Evolutionary conservation across 2,797 vertebrate species (phyloP), one percentile per base, ranked within the genome.

Genomic region (Phrynocephalus forsythii): DNA sequence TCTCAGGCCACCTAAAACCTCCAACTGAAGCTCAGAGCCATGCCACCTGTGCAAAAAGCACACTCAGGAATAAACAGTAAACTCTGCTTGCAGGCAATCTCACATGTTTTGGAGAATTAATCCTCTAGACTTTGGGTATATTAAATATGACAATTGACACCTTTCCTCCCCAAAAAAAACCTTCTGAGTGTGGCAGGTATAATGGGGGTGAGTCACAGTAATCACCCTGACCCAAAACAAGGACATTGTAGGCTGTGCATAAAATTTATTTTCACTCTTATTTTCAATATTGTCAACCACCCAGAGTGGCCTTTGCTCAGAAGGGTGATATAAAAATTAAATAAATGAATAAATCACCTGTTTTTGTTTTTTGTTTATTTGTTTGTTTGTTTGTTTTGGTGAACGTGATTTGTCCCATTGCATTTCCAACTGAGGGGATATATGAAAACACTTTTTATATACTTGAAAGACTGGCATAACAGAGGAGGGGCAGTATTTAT

Each of bases 1-100:
- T 60, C 83, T 82, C 26, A 28, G 84, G 79, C 71, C 71, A 76
- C 33, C 60, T 81, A 82, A 88, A 79, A 60, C 15, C 22, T 76
- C 72, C 66, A 82, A 9, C 30, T 69, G 71, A 71, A 77, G 26
- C 44, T n/a, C 68, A 52, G 26, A 56, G 24, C 60, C 44, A 44
- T 86, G 56, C 24, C 66, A 87, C 30, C 87, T 68, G 1, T 0
- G 18, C 33, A 1, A 69, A 3, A 81, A 82, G 75, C 30, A 85
- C 68, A 44, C 28, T 24, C 18, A 76, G 79, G 67, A 85, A 81
- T 73, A 52, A 67, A 79, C n/a, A 9, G 22, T 13, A 68, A 79
- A 66, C 24, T 33, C 48, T 6, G 83, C 33, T 68, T 82, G 48
- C 4, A 20, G 11, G 60, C 56, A 77, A 22, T 75, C 3, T 79